phyloP scores from a whole-genome alignment of 2,797 vertebrate species.

The Aphelocoma californica region DNA sequence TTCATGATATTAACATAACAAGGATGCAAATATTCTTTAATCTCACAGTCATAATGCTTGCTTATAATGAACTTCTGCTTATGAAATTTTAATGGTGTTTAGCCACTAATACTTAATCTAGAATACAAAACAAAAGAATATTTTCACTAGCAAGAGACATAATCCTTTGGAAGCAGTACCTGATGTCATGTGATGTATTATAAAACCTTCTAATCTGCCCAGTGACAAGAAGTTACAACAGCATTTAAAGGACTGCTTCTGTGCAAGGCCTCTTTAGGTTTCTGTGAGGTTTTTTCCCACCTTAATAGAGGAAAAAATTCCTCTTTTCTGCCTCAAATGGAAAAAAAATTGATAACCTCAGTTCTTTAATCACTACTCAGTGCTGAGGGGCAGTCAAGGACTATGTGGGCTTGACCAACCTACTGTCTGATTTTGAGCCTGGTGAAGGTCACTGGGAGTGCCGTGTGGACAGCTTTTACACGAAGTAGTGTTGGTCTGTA shows the following conservation, averaged over 20 bases:
- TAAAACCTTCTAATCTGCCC: background rate
- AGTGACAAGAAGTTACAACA: background rate
- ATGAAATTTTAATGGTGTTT: background rate
- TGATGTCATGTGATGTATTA: background rate
- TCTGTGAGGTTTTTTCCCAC: fast-evolving
- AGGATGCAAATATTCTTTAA: background rate
- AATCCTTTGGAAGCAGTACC: background rate
- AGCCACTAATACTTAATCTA: background rate
- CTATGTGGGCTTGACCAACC: background rate
- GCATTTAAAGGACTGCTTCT: background rate
- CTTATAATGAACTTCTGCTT: background rate
- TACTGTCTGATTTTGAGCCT: background rate
- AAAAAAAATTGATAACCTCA: background rate
- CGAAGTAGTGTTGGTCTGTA: background rate
- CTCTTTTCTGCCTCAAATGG: background rate
- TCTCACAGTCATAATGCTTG: background rate
- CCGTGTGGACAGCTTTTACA: background rate
- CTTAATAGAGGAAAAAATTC: background rate
- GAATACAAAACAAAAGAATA: background rate
- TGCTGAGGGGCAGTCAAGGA: background rate
- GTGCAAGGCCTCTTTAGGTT: background rate
- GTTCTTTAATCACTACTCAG: background rate
- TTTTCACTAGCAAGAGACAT: background rate
- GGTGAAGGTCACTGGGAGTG: background rate
- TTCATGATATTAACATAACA: background rate